A percentile compares a stretch with the other conserved stretches of the same genome.
phyloP scores from a whole-genome alignment of 2,113 vertebrate species.

The Symphodus melops region DNA sequence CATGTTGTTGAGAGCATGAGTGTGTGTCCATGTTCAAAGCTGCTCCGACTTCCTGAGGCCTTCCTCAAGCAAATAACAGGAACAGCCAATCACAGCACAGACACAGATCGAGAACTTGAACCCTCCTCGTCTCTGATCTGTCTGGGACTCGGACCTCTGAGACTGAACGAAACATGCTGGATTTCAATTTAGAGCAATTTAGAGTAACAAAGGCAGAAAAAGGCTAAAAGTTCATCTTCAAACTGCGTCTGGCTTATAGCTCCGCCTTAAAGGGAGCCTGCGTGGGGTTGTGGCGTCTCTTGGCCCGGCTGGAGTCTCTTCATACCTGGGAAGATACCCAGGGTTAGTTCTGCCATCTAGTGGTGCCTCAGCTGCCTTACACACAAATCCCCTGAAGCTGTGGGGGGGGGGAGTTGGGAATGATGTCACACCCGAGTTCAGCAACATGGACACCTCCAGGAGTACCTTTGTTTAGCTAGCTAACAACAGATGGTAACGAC shows the following conservation, averaged over 20 bases:
- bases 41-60: constrained; percentile 35
- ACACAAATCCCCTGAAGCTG: no score
- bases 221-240: not conserved
- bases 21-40: constrained; percentile 54
- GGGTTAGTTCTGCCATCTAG: constrained; percentile 58
- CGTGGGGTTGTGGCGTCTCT: not conserved
- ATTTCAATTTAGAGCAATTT: not conserved
- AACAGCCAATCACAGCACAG: constrained; percentile 54
- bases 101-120: constrained; percentile 32
- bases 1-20: constrained; percentile 18
- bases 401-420: no score
- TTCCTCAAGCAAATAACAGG: constrained; percentile 39
- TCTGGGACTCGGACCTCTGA: constrained; percentile 20
- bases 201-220: no score
- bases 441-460: no score
- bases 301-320: not conserved
- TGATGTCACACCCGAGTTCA: no score
- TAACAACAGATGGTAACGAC: no score
- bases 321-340: constrained; percentile 83
- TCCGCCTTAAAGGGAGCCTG: not conserved
- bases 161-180: not conserved
- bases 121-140: constrained; percentile 28
- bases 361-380: constrained; percentile 18
- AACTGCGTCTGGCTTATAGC: not conserved
- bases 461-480: no score